These are phyloP conservation scores for Aegotheles bennettii DNA, from an alignment of 2,113 vertebrate species.

Conservation along the genomic window DNA sequence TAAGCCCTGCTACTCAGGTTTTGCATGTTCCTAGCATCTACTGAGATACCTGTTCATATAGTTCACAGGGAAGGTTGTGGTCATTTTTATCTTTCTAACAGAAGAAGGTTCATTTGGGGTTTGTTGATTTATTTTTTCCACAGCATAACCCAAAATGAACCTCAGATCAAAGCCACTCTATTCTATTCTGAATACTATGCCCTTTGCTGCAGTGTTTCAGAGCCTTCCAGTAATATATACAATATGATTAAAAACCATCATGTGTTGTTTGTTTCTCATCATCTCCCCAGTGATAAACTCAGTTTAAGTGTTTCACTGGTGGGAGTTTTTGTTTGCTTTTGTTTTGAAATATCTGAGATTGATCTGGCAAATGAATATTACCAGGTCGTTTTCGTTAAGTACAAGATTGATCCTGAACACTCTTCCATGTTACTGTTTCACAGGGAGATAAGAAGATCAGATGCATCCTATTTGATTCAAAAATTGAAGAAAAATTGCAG, in stretches of 20 bases:
- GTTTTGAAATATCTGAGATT: constrained; percentile 2
- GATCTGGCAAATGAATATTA: background rate
- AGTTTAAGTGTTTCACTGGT: background rate
- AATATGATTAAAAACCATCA: background rate
- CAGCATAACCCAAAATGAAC: constrained; percentile 21
- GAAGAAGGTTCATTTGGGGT: background rate
- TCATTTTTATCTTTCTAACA: background rate
- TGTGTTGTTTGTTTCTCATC: constrained; percentile 23
- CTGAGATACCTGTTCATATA: background rate
- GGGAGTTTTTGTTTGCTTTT: background rate
- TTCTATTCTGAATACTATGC: background rate
- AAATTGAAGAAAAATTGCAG: background rate
- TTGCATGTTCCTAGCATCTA: background rate
- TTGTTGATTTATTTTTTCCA: background rate
- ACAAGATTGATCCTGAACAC: background rate
- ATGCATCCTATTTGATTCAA: background rate
- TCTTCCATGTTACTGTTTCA: background rate
- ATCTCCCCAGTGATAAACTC: constrained; percentile 38
- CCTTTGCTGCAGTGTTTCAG: background rate
- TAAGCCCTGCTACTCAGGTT: background rate
- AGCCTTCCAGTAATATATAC: background rate
- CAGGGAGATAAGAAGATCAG: background rate
- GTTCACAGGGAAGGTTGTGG: background rate
- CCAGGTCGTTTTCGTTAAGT: constrained; percentile 16
- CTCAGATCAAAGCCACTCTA: background rate